Conservation (phyloP, 2,113 vertebrate species). For the Muntiacus muntjak region DNA sequence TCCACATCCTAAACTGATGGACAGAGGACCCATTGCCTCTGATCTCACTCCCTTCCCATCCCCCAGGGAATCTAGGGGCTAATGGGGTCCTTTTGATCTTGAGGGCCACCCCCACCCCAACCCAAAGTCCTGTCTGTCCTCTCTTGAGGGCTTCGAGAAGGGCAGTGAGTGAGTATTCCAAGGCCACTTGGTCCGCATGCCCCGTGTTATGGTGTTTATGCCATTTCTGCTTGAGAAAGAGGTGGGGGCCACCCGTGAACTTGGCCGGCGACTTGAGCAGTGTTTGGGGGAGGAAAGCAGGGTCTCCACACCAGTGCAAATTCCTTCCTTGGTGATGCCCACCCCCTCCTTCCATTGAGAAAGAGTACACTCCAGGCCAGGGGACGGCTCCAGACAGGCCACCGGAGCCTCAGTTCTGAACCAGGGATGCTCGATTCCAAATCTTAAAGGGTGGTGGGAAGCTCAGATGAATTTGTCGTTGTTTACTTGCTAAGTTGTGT, state of each 20-base stretch:
- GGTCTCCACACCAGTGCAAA: not conserved
- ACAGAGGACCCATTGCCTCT: not conserved
- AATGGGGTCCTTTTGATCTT: not conserved
- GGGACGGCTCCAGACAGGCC: not conserved
- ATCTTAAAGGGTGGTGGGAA: not conserved
- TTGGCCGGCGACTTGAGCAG: not conserved
- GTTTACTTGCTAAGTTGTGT: not conserved
- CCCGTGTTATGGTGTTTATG: accelerated
- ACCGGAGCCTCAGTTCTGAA: not conserved
- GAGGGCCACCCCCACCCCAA: not conserved
- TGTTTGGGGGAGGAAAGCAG: not conserved
- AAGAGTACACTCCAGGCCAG: not conserved
- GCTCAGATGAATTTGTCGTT: not conserved
- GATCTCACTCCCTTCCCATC: not conserved
- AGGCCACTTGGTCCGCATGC: not conserved
- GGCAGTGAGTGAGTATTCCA: not conserved
- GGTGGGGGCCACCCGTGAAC: not conserved
- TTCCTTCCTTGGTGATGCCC: not conserved
- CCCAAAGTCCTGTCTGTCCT: not conserved
- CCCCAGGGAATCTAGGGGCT: not conserved
- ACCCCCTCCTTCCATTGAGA: not conserved
- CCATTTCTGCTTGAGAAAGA: not conserved
- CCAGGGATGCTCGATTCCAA: not conserved
- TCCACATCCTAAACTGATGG: not conserved
- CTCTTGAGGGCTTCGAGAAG: not conserved